A percentile compares a stretch with the other conserved stretches of the same genome.
These are phyloP conservation scores for Callorhinus ursinus DNA, from an alignment of 2,113 vertebrate species.

Conservation along the genomic window DNA sequence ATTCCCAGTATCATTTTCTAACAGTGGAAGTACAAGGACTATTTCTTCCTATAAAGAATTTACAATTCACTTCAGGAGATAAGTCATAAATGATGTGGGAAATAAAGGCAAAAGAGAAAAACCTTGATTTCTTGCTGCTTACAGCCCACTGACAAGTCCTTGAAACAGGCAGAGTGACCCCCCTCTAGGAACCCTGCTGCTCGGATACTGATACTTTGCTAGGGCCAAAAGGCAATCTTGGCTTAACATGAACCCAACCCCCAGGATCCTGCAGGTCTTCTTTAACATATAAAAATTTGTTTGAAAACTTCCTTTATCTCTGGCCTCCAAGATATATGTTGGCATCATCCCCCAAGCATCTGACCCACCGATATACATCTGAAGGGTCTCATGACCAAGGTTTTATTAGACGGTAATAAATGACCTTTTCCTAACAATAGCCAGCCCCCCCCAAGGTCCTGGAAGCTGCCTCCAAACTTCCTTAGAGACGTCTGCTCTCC, in stretches of 20 bases:
- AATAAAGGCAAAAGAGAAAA: not conserved
- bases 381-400: not conserved
- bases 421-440: not conserved
- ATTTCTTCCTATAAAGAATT: not conserved
- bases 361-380: not conserved
- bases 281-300: not conserved
- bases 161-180: not conserved
- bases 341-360: not conserved
- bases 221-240: not conserved
- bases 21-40: not conserved
- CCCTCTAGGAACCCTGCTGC: not conserved
- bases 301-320: not conserved
- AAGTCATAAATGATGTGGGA: not conserved
- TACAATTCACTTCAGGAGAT: not conserved
- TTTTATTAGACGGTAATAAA: not conserved
- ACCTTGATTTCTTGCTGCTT: not conserved
- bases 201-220: not conserved
- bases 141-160: not conserved
- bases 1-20: not conserved
- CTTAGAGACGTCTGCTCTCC: not conserved
- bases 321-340: not conserved
- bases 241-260: not conserved
- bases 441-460: not conserved
- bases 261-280: not conserved
- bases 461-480: not conserved